Evolutionary conservation across 2,113 vertebrate genomes (phyloP), one percentile per base, ranked within the genome.

Genomic region (Antechinus stuartii): DNA sequence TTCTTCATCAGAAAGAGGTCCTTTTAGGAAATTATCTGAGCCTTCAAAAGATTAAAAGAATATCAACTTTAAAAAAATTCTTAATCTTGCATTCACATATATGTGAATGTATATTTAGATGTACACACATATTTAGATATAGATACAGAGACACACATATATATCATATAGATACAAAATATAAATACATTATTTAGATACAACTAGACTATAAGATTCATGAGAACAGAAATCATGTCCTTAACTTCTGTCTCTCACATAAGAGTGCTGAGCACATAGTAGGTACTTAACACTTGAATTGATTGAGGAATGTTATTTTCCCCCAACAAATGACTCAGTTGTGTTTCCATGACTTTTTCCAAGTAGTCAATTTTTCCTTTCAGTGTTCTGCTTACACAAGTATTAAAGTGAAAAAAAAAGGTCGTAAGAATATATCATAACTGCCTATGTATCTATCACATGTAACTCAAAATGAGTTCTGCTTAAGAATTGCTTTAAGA

Each of bases 1-100:
- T 8, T 55, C 30, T 93, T 96, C 96, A 95, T 96, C 95, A 46
- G 97, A 98, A 92, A 99, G 98, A 0, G 99, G 99, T 4, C 99
- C 99, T 92, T 98, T 97, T 26, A 99, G 96, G 57, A 98, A 95
- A 56, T 98, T 97, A 90, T 95, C 98, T 54, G 98, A 94, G 49
- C 95, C 99, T 99, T 97, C 92, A 61, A 95, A 95, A 97, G 30
- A 2, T 14, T 26, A 91, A 93, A 10, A 97, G 93, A 95, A 90
- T 68, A 84, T 9, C 42, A 90, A 84, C 68, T 92, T n/a, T 8
- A 42, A 68, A 46, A 95, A 16, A 56, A 54, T 4, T 26, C 22
- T 92, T 61, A 55, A 26, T 92, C 47, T 56, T 91, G 76, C 22
- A 7, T 46, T 27, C n/a, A 68, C 11, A 68, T 3, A 68, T 16